Percentiles rank a stretch among this genome's conserved stretches.
Conservation (phyloP, 1,140 invertebrate genomes). For the Condylostylus longicornis region DNA sequence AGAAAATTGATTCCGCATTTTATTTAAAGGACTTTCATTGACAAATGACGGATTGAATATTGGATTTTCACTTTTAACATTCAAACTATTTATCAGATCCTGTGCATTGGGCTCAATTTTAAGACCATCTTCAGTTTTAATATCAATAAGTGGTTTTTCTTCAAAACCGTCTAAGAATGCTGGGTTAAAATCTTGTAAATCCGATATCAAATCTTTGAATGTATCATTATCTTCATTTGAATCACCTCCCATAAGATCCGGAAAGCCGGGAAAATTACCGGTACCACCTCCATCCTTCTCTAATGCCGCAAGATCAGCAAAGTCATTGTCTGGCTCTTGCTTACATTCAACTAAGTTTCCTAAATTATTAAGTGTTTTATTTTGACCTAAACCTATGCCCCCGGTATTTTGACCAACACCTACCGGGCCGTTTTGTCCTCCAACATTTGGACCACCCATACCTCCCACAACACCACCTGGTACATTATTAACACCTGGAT, state of each 20-base stretch:
- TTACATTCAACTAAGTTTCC: slow-evolving; percentile 63
- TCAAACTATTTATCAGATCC: slow-evolving; percentile 27
- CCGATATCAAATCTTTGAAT: slow-evolving; percentile 76
- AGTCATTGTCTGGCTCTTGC: slow-evolving; percentile 68
- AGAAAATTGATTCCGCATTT: slow-evolving; percentile 25
- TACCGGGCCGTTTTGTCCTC: not conserved
- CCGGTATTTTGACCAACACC: not conserved
- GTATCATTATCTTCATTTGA: slow-evolving; percentile 66
- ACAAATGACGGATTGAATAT: slow-evolving; percentile 10
- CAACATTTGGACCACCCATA: not conserved
- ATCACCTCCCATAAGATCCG: slow-evolving; percentile 68
- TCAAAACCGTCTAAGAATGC: slow-evolving; percentile 76
- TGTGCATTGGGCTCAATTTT: slow-evolving; percentile 37
- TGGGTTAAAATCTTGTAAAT: slow-evolving; percentile 65
- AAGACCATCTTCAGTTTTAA: slow-evolving; percentile 38
- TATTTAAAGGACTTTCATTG: slow-evolving; percentile 12
- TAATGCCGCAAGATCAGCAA: slow-evolving; percentile 61
- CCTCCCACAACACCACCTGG: not conserved
- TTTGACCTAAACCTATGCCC: slow-evolving; percentile 3
- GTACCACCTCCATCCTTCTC: slow-evolving; percentile 63
- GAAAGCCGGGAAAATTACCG: slow-evolving; percentile 57
- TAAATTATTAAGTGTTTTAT: slow-evolving; percentile 32
- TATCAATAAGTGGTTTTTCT: slow-evolving; percentile 40
- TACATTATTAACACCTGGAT: too few species aligned
- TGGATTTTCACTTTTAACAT: slow-evolving; percentile 25